Evolutionary conservation across 2,797 vertebrate genomes (phyloP).

Genomic region (Caiman crocodilus): DNA sequence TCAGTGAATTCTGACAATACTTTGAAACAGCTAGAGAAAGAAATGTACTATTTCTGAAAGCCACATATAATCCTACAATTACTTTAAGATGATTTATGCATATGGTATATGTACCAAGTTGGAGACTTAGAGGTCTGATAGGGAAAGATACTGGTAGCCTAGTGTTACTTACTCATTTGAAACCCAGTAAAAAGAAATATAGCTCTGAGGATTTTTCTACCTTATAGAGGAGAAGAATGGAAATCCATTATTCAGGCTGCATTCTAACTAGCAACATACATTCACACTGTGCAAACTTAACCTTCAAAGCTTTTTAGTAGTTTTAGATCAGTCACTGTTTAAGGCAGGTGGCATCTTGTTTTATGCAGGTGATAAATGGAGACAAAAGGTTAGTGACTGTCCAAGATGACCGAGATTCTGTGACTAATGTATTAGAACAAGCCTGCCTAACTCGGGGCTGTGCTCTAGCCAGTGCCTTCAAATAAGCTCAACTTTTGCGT

Average conservation of each 20-base stretch:
- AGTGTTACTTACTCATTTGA: not conserved
- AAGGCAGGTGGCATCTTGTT: not conserved
- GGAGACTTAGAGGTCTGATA: not conserved
- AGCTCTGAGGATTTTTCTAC: not conserved
- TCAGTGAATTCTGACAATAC: not conserved
- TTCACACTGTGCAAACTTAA: not conserved
- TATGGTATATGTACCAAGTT: not conserved
- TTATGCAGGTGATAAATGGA: not conserved
- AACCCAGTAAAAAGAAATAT: rapidly evolving
- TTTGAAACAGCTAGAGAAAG: not conserved
- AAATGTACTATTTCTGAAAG: not conserved
- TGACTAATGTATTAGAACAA: not conserved
- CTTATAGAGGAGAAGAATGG: not conserved
- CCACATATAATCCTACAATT: not conserved
- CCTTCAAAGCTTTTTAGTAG: not conserved
- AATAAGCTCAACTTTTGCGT: not conserved
- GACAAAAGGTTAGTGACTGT: not conserved
- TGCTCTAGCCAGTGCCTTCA: not conserved
- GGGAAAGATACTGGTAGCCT: not conserved
- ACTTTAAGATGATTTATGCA: not conserved
- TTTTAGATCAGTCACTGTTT: too few relatives aligned
- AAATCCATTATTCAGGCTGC: not conserved
- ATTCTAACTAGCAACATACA: not conserved
- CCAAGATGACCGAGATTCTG: not conserved
- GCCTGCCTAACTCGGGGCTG: not conserved